Base-by-base conservation (phyloP, 2,888 invertebrate species). In the Melieria picta region DNA sequence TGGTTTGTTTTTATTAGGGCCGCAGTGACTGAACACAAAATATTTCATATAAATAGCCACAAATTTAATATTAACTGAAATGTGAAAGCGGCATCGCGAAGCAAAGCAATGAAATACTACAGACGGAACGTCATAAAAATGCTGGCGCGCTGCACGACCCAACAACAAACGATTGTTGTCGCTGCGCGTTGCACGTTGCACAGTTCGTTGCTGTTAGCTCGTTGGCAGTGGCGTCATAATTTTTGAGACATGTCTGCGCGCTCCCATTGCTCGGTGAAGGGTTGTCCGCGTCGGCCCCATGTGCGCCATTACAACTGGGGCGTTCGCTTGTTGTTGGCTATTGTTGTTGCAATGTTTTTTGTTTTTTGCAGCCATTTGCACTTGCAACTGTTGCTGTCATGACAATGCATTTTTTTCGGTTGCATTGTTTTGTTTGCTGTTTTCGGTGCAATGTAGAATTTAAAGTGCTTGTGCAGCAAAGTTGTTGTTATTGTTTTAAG, bases 221-320 rank as follows among this genome's bases (percentile, higher is more conserved):
- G 48, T 60, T 67, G 30, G 30, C 30, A 2, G 67, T 60, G 67
- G 67, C 67, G 67, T 67, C 67, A 67, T 67, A 67, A 60, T 67
- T 67, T 66, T 57, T 67, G 67, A 67, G 67, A 67, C 67, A 60
- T 67, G 67, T 67, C 67, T 67, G 50, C 50, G 42, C 30, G 67
- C 67, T 50, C 43, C 43, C 50, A 43, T 48, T 43, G 43, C 58
- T 60, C 50, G 11, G 16, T 67, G 30, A 30, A 60, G 67, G 67
- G 60, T 60, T 67, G 67, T 67, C 67, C 67, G 58, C 30, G 30
- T 30, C 30, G 30, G 30, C 30, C 30, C 30, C 3, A 30, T 30
- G 30, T 30, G 30, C 30, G 2, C 30, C 30, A 30, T 30, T 2
- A 30, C 30, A 30, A 30, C 30, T 30, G 30, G 30, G 30, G 30